phyloP scores from a whole-genome alignment of 2,888 invertebrate genomes.

The Scrobipalpa atriplicella region DNA sequence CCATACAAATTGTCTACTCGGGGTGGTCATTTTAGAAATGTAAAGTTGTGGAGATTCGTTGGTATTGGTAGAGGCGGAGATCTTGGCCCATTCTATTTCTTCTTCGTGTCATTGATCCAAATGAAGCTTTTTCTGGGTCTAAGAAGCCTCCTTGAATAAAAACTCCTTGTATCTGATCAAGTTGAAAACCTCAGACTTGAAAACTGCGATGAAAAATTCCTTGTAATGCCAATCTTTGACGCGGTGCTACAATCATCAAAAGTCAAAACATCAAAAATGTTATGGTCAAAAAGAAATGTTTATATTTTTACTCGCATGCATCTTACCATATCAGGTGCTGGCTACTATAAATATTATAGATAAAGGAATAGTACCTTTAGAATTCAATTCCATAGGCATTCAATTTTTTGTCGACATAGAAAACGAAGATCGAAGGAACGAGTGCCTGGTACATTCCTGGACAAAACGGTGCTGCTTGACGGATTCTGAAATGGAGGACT shows the following conservation, averaged over 20 bases:
- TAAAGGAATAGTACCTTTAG: conserved; percentile 60
- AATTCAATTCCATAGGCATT: conserved; percentile 57
- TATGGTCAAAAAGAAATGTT: conserved; percentile 40
- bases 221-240: neutral
- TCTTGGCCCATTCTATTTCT: too few relatives aligned
- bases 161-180: neutral
- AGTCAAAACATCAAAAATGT: conserved; percentile 28
- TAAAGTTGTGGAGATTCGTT: too few relatives aligned
- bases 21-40: too few relatives aligned
- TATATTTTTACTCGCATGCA: conserved; percentile 40
- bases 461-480: conserved; percentile 56
- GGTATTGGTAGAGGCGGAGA: too few relatives aligned
- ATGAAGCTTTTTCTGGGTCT: too few relatives aligned
- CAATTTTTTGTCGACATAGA: conserved; percentile 63
- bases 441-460: conserved; percentile 49
- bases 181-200: too few relatives aligned
- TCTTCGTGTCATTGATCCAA: too few relatives aligned
- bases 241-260: conserved; percentile 3
- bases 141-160: too few relatives aligned
- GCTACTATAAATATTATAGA: conserved; percentile 53
- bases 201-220: neutral
- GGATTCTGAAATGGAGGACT: conserved; percentile 49
- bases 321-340: conserved; percentile 38
- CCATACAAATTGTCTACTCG: too few relatives aligned
- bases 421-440: conserved; percentile 47